Evolutionary conservation across 2,113 vertebrate genomes (phyloP).

Genomic region (Pungitius pungitius): DNA sequence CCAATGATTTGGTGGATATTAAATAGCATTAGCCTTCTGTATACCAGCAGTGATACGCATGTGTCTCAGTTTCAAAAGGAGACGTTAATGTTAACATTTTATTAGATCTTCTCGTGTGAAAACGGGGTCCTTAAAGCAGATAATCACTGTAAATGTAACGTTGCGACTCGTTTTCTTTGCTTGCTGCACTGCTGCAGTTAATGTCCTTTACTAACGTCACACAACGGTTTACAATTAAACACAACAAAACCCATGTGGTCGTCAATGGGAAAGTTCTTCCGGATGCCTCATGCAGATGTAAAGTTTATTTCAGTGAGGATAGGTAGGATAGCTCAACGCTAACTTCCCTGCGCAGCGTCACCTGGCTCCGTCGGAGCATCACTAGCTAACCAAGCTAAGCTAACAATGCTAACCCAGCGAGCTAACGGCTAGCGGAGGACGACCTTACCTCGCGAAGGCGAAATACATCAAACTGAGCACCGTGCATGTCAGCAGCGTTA

Average conservation of each 20-base stretch:
- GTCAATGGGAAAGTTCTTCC: background rate
- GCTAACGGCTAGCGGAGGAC: conserved; percentile 38
- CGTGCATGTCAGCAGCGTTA: conserved; percentile 93
- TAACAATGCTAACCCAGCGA: conserved; percentile 45
- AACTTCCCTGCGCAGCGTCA: background rate
- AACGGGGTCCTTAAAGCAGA: background rate
- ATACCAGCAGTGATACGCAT: background rate
- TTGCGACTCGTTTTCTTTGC: background rate
- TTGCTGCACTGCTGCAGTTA: conserved; percentile 22
- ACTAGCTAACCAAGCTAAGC: conserved; percentile 55
- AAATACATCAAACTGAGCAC: conserved; percentile 97
- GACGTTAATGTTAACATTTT: background rate
- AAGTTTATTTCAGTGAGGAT: background rate
- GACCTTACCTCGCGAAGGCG: conserved; percentile 90
- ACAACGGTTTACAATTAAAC: background rate
- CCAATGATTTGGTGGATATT: background rate
- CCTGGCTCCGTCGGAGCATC: conserved; percentile 51
- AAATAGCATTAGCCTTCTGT: background rate
- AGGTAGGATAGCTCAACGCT: background rate
- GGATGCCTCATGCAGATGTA: background rate
- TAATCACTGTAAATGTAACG: background rate
- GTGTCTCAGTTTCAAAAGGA: background rate
- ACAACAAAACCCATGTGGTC: too few species aligned
- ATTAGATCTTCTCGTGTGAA: background rate
- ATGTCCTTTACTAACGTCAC: background rate